Evolutionary conservation across 2,113 vertebrate genomes (phyloP), one percentile per base, ranked within the genome.

Genomic region (Sebastes fasciatus): DNA sequence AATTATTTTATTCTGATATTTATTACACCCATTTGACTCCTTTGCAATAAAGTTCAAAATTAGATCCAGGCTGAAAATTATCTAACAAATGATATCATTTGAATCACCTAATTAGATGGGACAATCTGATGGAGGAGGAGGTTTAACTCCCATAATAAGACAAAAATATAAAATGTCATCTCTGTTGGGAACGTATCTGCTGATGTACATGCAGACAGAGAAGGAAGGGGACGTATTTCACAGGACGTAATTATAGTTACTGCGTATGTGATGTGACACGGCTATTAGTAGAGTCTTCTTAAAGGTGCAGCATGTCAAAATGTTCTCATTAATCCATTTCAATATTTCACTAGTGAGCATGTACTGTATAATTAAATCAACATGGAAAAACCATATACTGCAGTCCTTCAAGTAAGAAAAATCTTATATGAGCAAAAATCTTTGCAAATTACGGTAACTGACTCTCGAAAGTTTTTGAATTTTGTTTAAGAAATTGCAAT

Each of bases 1-100:
- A 95, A 95, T 95, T 92, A 94, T 95, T 96, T 93, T 95, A 94
- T 93, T 91, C 92, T 78, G 79, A 90, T 93, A 94, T 95, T 93
- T 94, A 95, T 95, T 94, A 94, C 88, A 86, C 93, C 73, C 79
- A 88, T 93, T 94, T 90, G 90, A 88, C 90, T 94, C 83, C 75
- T 89, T 73, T 84, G 91, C 89, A 92, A 93, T 94, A 89, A 94
- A 94, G 93, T 94, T 95, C 94, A 92, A 94, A 95, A 95, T 95
- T 95, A 95, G 94, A 94, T 90, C 83, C 79, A 74, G 86, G 82
- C 84, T 91, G 88, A 93, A 92, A 92, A 92, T 91, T 84, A 84
- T 90, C 79, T 93, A 90, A 95, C 85, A 93, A 93, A 95, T 95
- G 77, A 93, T 86, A 86, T 86, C 55, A 87, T 91, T 85, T 89